Evolutionary conservation across 2,888 invertebrate genomes (phyloP).

Genomic region (Ephialtes manifestator): DNA sequence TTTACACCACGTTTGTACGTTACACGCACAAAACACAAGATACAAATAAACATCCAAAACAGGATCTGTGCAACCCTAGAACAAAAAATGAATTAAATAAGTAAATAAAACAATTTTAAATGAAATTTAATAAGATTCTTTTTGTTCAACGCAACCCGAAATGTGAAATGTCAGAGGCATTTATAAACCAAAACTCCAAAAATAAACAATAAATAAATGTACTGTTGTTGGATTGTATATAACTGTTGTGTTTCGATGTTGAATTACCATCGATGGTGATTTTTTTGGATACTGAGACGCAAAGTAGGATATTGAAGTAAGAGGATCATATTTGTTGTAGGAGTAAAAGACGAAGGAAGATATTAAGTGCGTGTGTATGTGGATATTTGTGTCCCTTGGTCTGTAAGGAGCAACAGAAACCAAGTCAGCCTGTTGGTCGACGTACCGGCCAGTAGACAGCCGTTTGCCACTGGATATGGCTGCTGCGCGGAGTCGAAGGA

Average conservation of each 20-base stretch:
- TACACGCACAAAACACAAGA: not conserved
- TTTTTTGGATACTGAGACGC: not conserved
- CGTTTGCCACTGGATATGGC: slow-evolving; percentile 70
- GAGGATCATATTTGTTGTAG: not conserved
- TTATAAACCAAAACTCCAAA: not conserved
- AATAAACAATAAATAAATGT: not conserved
- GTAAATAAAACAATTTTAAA: not conserved
- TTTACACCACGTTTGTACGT: not conserved
- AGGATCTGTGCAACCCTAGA: not conserved
- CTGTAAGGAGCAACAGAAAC: slow-evolving; percentile 15
- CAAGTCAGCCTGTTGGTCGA: slow-evolving; percentile 42
- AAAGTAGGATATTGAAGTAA: not conserved
- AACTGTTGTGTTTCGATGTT: not conserved
- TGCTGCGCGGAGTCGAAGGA: slow-evolving; percentile 63
- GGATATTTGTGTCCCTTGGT: slow-evolving; percentile 8
- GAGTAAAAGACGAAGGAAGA: not conserved
- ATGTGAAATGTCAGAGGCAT: slow-evolving; percentile 4
- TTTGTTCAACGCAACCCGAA: not conserved
- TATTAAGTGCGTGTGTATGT: slow-evolving; percentile 11
- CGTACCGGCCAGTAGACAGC: slow-evolving; percentile 57
- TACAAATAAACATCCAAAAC: not conserved
- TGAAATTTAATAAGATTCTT: not conserved
- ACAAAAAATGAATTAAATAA: too few relatives aligned
- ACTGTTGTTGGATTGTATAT: not conserved
- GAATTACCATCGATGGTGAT: not conserved